Evolutionary conservation across 2,888 invertebrate genomes (phyloP), one percentile per base, ranked within the genome.

Genomic region (Chaitophorus viminalis): DNA sequence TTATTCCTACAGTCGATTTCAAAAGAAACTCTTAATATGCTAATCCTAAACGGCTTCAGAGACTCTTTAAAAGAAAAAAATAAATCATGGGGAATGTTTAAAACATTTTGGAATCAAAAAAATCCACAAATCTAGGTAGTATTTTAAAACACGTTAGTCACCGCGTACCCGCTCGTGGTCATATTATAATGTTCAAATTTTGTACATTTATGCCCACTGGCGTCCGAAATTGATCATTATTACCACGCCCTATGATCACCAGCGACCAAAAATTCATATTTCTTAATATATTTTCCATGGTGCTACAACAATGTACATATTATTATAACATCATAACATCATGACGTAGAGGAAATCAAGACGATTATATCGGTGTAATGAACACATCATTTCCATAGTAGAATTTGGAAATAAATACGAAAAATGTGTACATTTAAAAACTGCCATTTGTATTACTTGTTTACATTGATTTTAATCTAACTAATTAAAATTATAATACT

Each of bases 11-110:
- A 65, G 29, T 65, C 52, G n/a, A 70, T 36, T 54, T 72, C 54
- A 70, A 14, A 70, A 29, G 36, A 36, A 31, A 31, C 31, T 82
- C 31, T 70, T 46, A 82, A 82, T 72, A 72, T 74, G 72, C 33
- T 36, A 72, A 72, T 74, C 54, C 18, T n/a, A 52, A 70, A 82
- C 46, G 46, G n/a, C n/a, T 82, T 72, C 31, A 82, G 52, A 33
- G 54, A 72, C 9, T n/a, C 33, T 72, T 72, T 72, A 82, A 72
- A 33, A 60, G 25, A 60, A 60, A 54, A 18, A 6, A 46, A 4
- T 18, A 72, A 82, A 82, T 82, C 54, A 11, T 52, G n/a, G 29
- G 33, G 60, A 82, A 82, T 82, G 54, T 82, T 74, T 82, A 54
- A 82, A 74, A 82, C 54, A 54, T 82, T 52, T 82, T 36, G 3